Evolutionary conservation across 2,888 invertebrate species (phyloP).

Genomic region (Ariolimax columbianus): DNA sequence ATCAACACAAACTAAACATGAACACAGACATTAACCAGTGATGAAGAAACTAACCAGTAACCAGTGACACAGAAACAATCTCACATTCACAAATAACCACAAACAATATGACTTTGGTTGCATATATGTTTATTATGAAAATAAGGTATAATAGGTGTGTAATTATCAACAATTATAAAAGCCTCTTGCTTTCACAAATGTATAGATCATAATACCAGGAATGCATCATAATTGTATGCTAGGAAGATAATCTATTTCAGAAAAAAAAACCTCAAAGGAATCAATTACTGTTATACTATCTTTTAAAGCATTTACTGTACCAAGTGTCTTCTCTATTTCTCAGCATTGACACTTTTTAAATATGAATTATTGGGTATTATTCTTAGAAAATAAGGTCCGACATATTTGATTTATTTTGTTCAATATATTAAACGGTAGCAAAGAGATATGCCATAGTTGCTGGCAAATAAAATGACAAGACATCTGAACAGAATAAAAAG

Average conservation of each 20-base stretch:
- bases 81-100: not conserved
- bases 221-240: not conserved
- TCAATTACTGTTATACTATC: not conserved
- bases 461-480: too few species aligned
- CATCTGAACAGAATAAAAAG: too few species aligned
- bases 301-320: not conserved
- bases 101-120: not conserved
- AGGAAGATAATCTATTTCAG: not conserved
- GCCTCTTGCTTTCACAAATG: not conserved
- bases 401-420: too few species aligned
- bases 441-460: too few species aligned
- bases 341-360: too few species aligned
- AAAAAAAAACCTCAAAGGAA: not conserved
- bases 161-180: conserved; percentile 12
- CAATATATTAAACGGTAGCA: too few species aligned
- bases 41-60: not conserved
- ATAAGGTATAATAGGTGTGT: conserved; percentile 9
- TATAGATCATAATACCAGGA: not conserved
- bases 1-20: too few species aligned
- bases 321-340: too few species aligned
- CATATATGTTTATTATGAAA: conserved; percentile 30
- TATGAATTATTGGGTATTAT: too few species aligned
- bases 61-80: not conserved
- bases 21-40: too few species aligned
- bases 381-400: too few species aligned